phyloP scores from a whole-genome alignment of 2,113 vertebrate genomes.

The Oreochromis aureus region DNA sequence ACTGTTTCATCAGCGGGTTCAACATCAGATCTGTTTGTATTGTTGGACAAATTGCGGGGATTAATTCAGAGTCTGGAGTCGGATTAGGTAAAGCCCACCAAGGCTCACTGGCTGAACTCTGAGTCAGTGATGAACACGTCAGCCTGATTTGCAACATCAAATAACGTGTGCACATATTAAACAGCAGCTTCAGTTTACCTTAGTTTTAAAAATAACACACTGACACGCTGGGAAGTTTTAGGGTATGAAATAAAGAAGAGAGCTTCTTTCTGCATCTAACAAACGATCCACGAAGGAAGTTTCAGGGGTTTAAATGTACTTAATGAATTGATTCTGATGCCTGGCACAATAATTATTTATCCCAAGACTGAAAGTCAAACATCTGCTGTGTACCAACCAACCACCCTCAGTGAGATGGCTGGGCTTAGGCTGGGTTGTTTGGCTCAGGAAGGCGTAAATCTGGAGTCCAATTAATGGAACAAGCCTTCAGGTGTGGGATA shows the following conservation, averaged over 20 bases:
- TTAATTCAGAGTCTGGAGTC: not conserved
- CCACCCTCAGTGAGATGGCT: not conserved
- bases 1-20: not conserved
- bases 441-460: not conserved
- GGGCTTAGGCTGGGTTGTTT: not conserved
- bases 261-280: not conserved
- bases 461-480: not conserved
- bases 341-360: not conserved
- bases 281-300: not conserved
- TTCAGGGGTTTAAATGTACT: not conserved
- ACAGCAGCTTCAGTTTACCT: not conserved
- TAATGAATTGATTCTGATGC: not conserved
- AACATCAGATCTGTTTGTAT: not conserved
- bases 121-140: not conserved
- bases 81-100: not conserved
- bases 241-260: not conserved
- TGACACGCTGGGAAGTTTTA: fast-evolving
- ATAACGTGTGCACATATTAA: not conserved
- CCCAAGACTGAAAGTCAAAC: not conserved
- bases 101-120: not conserved
- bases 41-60: not conserved
- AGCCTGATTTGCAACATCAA: not conserved
- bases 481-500: not conserved
- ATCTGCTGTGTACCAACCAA: not conserved
- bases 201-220: not conserved